Evolutionary conservation across 2,113 vertebrate species (phyloP).

Genomic region (Xiphophorus hellerii): DNA sequence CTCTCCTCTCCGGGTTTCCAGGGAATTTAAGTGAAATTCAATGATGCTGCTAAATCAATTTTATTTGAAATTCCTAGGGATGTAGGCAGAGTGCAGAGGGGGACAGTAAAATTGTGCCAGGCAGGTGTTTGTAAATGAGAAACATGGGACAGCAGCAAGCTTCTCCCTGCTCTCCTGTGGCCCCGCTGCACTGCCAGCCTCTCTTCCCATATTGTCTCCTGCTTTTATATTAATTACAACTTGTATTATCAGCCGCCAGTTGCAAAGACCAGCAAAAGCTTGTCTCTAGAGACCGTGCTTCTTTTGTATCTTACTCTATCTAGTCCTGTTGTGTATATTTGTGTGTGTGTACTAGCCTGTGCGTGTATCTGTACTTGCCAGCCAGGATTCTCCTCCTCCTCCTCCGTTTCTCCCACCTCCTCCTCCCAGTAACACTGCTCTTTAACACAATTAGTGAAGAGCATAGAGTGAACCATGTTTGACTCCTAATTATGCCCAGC

Average conservation of each 20-base stretch:
- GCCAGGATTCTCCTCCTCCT: conserved; percentile 45
- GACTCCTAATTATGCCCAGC: conserved; percentile 93
- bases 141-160: conserved; percentile 74
- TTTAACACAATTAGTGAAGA: conserved; percentile 96
- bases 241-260: conserved; percentile 97
- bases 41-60: conserved; percentile 85
- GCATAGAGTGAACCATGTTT: conserved; percentile 87
- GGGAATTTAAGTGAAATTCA: conserved; percentile 89
- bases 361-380: conserved; percentile 81
- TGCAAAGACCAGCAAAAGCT: conserved; percentile 93
- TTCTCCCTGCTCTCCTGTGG: conserved; percentile 86
- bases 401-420: conserved; percentile 35
- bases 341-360: conserved; percentile 35
- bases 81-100: conserved; percentile 78
- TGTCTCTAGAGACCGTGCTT: conserved; percentile 88
- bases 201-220: conserved; percentile 93
- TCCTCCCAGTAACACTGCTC: conserved; percentile 89
- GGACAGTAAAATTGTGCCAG: conserved; percentile 65
- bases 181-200: conserved; percentile 83
- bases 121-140: conserved; percentile 89
- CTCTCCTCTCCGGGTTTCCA: conserved; percentile 66
- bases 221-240: conserved; percentile 99
- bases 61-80: conserved; percentile 89
- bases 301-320: conserved; percentile 94
- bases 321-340: conserved; percentile 86